Base-by-base conservation (phyloP, 2,888 invertebrate genomes). In the Bombyx huttoni region DNA sequence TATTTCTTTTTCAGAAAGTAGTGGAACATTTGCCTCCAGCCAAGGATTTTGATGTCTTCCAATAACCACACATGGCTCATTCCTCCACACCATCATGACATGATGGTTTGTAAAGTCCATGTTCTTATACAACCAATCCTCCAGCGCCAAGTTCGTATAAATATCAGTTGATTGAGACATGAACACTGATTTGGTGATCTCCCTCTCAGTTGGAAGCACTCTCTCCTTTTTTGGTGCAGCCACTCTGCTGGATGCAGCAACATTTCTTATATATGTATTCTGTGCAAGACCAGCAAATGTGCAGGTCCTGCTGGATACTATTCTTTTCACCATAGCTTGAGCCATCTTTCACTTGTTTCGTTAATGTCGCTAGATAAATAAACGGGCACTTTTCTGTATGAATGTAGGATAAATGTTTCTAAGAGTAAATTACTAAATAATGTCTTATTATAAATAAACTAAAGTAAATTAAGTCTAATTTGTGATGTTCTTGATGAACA, bases 21-120 rank as follows among this genome's bases (percentile, higher is more conserved):
- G 89, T 2, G 92, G 89, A 3, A 96, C 84, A 77, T 98, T 95
- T 1, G 96, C 94, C 78, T 99, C 99, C 40, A 93, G 77, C 94
- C 98, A 99, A 0, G 98, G 97, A 81, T 99, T 99, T 80, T 99
- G 99, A 80, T 98, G 96, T 53, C 96, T 92, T 7, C 99, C 99
- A 73, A 99, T 93, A 7, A 99, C 98, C 52, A 99, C 96, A 73
- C 97, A 95, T 0, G 98, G 98, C 61, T 94, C 91, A 78, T 98
- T 99, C 52, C 94, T 91, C 97, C 98, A 99, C 53, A 99, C 86
- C 80, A 98, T 91, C 73, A 99, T 88, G 3, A 98, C 90, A 76
- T 96, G 95, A 71, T 95, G 94, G 55, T 94, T 91, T 7, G 90
- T 90, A 63, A 98, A 95, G 75, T 97, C 93, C 76, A 92, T 93